Evolutionary conservation across 2,888 invertebrate genomes (phyloP), one percentile per base, ranked within the genome.

Genomic region (Coenonympha glycerion): DNA sequence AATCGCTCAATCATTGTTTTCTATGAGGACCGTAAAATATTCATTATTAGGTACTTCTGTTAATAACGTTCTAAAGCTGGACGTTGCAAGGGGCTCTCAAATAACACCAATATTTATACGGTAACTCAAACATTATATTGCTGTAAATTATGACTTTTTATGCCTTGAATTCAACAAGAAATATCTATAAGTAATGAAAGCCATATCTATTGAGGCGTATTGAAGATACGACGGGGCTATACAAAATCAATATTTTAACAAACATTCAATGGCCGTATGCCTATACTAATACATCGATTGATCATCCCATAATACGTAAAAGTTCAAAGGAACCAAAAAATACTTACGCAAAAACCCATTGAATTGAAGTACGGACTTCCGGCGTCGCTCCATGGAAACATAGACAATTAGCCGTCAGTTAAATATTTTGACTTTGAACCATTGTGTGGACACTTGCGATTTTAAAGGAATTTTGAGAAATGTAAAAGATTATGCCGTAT

Each of bases 381-480:
- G 79, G 69, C 60, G 34, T 24, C 53, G 57, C 55, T 58, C 59
- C 68, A 71, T 64, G 55, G 62, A 58, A 56, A 57, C 55, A 64
- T 57, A 64, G 60, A 72, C 75, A 73, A 80, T 76, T 81, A 76
- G 75, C 67, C 62, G 60, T 60, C 13, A 56, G 55, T 64, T 59
- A 60, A 79, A 83, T 85, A 73, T 85, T 85, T 80, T 85, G 85
- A 85, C 83, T 77, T 68, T 56, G 59, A 49, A 34, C 58, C 61
- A 68, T 71, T 72, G 69, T 68, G 49, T 47, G 62, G 62, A 75
- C 80, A 81, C 79, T 82, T 83, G 83, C 66, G 56, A 54, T 26
- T 9, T 65, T 62, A 76, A 79, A 66, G 58, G 68, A 71, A 60
- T 79, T 77, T 73, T 61, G 53, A 67, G 78, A 79, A 79, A 66